A percentile compares a stretch with the other conserved stretches of the same genome.
Evolutionary conservation across 2,113 vertebrate genomes (phyloP).

Genomic region (Spea multiplicata): DNA sequence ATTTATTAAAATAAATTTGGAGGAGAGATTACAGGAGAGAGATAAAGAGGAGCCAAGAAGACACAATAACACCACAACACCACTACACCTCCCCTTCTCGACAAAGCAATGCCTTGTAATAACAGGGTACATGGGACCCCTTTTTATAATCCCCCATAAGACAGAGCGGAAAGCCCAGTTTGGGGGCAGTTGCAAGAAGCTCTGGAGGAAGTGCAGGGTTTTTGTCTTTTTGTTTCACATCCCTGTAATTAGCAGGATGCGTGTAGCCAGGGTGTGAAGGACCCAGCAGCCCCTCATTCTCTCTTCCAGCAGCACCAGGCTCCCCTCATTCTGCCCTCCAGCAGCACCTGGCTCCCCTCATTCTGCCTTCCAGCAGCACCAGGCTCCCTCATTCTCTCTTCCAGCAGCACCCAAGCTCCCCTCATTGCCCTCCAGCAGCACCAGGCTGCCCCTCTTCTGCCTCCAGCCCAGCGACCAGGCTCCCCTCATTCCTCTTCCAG

Average conservation of each 20-base stretch:
- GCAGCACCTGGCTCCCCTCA: not conserved
- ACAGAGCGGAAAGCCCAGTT: no score
- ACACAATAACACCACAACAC: not conserved
- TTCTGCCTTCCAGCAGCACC: not conserved
- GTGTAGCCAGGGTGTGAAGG: constrained; percentile 21
- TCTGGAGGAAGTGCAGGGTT: constrained; percentile 54
- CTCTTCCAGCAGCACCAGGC: not conserved
- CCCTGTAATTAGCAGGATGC: constrained; percentile 27
- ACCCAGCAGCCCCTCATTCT: not conserved
- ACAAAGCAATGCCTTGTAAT: not conserved
- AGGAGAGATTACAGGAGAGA: no score
- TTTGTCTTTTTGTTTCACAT: constrained; percentile 57
- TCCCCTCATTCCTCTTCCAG: no score
- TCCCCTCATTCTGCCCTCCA: not conserved
- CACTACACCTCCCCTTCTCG: not conserved
- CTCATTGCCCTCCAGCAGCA: not conserved
- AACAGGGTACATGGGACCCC: not conserved
- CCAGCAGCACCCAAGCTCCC: not conserved
- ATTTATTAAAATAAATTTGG: no score
- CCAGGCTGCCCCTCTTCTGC: not conserved
- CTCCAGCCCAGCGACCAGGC: no score
- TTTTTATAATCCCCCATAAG: not conserved
- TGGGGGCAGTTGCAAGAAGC: not conserved
- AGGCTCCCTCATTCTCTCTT: not conserved
- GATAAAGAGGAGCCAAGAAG: no score